These are phyloP conservation scores for Fragum whitleyi DNA, from an alignment of 2,888 invertebrate species.

Conservation along the genomic window DNA sequence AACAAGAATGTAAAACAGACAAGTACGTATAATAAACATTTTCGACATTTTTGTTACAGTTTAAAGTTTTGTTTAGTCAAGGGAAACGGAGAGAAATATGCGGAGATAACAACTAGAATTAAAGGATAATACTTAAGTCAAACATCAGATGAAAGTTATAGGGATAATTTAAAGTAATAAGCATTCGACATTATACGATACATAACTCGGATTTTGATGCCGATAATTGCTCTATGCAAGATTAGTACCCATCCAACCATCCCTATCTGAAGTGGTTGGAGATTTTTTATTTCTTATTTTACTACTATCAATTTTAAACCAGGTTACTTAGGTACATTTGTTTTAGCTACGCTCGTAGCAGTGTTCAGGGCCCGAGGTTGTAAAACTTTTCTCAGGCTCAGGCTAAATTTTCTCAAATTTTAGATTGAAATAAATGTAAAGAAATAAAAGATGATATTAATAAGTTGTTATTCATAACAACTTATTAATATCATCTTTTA, in stretches of 20 bases:
- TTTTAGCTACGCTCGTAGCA: not conserved
- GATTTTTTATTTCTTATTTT: not conserved
- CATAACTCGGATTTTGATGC: constrained; percentile 40
- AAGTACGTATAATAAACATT: not conserved
- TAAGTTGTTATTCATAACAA: too few species aligned
- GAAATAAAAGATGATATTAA: too few species aligned
- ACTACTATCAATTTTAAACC: not conserved
- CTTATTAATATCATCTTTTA: too few species aligned
- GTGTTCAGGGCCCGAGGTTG: too few species aligned
- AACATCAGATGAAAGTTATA: constrained; percentile 31
- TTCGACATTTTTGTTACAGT: not conserved
- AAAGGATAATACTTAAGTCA: constrained; percentile 51
- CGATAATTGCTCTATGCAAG: constrained; percentile 48
- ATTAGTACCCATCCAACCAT: constrained; percentile 34
- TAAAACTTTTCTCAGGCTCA: too few species aligned
- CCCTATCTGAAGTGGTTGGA: constrained; percentile 3
- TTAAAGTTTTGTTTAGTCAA: not conserved
- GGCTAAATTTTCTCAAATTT: too few species aligned
- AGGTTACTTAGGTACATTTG: not conserved
- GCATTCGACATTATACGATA: constrained; percentile 41
- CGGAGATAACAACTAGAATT: constrained; percentile 20
- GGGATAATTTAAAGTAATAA: constrained; percentile 44
- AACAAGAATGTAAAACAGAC: too few species aligned
- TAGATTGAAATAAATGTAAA: too few species aligned
- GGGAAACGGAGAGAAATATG: not conserved